Base-by-base conservation (phyloP, 2,888 invertebrate species). In the Apodemia hepburni region DNA sequence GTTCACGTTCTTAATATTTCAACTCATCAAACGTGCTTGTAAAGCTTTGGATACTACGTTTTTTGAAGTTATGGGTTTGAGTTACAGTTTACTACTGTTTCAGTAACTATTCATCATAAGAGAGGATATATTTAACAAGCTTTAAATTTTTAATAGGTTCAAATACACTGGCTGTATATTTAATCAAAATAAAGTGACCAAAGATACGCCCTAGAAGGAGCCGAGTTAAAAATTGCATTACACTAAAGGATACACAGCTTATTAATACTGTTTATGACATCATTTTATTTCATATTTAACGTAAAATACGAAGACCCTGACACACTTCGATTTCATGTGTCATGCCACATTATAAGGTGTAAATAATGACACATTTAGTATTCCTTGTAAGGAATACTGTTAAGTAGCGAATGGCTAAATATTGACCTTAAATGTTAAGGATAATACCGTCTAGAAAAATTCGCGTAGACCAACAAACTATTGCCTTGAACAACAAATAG, bases 401-500 rank as follows among this genome's bases (percentile, higher is more conserved):
- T 27, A 51, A 59, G 57, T 49, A 47, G 62, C 59, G 62, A 61
- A 70, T 51, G 51, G 51, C 22, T 51, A 51, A 51, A 51, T 22
- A 71, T 72, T 77, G 73, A 67, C 75, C 74, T 75, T 77, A 73
- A 68, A 67, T 62, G 54, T 64, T 64, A 61, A 70, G 70, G 70
- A 70, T 66, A 69, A 66, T 17, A 57, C 38, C 11, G 47, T 58
- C 58, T 62, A 58, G n/a, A 7, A 61, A 61, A 12, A 35, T 33
- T 42, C 38, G 54, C 58, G 33, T 51, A 18, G 17, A 64, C 42
- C 42, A 62, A 59, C 38, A 12, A 38, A 38, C 38, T 38, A 38
- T 38, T 38, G 11, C 38, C 38, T 38, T 38, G 38, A 38, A 3
- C 11, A 38, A 12, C 0, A 3, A 38, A 12, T 12, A 38, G 38